Evolutionary conservation across 2,888 invertebrate species (phyloP), one percentile per base, ranked within the genome.

Genomic region (Agrilus cyanescens): DNA sequence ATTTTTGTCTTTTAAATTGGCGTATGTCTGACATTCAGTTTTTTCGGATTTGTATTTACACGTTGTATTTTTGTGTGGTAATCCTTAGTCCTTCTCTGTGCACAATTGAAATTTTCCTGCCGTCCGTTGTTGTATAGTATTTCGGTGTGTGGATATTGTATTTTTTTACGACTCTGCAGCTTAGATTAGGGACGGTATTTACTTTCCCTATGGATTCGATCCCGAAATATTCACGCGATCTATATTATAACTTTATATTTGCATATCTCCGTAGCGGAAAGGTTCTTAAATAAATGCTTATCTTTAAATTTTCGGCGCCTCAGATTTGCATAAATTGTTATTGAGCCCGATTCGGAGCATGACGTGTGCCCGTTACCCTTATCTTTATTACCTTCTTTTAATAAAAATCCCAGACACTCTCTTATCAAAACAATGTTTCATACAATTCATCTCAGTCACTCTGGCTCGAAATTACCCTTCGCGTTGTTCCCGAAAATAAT

Each of bases 211-310:
- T 59, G 52, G 61, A 57, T 53, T 55, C 47, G 50, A 52, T 55
- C 44, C 43, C 46, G 46, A 51, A 57, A 59, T 56, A 56, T 60
- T 60, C 57, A 52, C 60, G 57, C 58, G 57, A 59, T 59, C 59
- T 59, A 59, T 60, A 59, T 58, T 60, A 58, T 57, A 57, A 55
- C 57, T 58, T 10, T 55, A 57, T 58, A 61, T 62, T 62, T 62
- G 60, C 61, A 62, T 62, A 62, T 62, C 62, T 59, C 51, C 46
- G 48, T 48, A 51, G 44, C 52, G 49, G 54, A 57, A 57, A 56
- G 58, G 53, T 57, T 57, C 59, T 57, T 25, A 58, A 61, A 60
- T 60, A 59, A 59, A 61, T 59, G 58, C 58, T 61, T 61, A 61
- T 61, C 61, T 60, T 50, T 45, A 47, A 49, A 42, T 52, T 53